Evolutionary conservation across 2,113 vertebrate genomes (phyloP).

Genomic region (Oreochromis spilurus): DNA sequence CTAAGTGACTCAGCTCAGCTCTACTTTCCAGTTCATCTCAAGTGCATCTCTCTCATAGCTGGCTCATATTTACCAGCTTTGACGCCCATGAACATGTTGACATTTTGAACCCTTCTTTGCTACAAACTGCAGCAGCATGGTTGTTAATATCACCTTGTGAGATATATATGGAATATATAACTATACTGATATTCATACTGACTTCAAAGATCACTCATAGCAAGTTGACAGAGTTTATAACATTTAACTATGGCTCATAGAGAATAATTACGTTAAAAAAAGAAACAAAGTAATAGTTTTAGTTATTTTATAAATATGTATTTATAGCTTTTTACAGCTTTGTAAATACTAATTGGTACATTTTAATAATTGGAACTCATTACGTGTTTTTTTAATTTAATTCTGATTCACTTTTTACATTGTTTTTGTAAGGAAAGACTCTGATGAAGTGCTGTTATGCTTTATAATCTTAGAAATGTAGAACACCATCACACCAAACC

Average conservation of each 20-base stretch:
- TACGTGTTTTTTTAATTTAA: background rate
- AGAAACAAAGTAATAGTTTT: background rate
- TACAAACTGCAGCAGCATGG: background rate
- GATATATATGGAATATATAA: background rate
- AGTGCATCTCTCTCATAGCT: background rate
- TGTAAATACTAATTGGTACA: background rate
- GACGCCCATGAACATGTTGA: background rate
- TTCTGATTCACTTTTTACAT: background rate
- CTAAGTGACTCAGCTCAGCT: background rate
- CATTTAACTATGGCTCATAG: background rate
- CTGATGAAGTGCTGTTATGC: background rate
- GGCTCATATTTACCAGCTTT: background rate
- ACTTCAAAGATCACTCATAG: background rate
- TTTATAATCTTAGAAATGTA: background rate
- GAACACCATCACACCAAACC: background rate
- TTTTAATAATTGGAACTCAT: background rate
- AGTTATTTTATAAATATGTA: background rate
- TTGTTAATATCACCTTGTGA: background rate
- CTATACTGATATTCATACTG: background rate
- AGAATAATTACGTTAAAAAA: background rate
- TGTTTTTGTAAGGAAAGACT: background rate
- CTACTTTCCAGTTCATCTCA: background rate
- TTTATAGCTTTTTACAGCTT: background rate
- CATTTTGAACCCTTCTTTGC: background rate
- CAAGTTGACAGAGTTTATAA: background rate